phyloP scores from a whole-genome alignment of 2,113 vertebrate genomes.

The Morphnarchus princeps region DNA sequence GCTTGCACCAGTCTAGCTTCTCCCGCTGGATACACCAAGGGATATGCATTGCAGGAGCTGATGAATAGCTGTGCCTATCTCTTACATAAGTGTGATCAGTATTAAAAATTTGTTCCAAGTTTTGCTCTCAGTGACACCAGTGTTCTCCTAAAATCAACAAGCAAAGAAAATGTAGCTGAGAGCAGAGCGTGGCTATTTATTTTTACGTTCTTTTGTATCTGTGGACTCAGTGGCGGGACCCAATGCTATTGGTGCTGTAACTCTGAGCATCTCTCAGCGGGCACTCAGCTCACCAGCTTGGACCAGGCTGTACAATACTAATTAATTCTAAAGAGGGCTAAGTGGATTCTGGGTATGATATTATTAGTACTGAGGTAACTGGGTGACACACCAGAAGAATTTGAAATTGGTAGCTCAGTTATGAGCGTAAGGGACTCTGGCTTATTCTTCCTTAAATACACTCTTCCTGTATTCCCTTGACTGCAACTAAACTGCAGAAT shows the following conservation, averaged over 20 bases:
- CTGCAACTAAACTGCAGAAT: constrained; percentile 13
- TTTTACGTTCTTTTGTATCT: not conserved
- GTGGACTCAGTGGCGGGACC: not conserved
- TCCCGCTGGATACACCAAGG: not conserved
- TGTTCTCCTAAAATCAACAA: not conserved
- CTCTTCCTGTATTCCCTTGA: not conserved
- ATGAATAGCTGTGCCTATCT: not conserved
- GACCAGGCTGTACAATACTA: not conserved
- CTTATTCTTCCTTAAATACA: constrained; percentile 10
- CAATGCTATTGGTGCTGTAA: not conserved
- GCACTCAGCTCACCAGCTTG: not conserved
- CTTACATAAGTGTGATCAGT: not conserved
- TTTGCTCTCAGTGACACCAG: not conserved
- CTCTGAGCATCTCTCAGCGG: not conserved
- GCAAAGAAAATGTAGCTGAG: not conserved
- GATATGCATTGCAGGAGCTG: not conserved
- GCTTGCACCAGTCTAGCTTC: not conserved
- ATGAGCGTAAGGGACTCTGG: not conserved
- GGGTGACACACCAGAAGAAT: not conserved
- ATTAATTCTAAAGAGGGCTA: not conserved
- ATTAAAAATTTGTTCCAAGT: not conserved
- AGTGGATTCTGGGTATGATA: not conserved
- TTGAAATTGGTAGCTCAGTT: not conserved
- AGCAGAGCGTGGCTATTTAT: not conserved
- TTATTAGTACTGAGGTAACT: not conserved